These are phyloP conservation scores for Ceyx melanurus DNA, from an alignment of 2,113 vertebrate genomes.

Conservation along the genomic window DNA sequence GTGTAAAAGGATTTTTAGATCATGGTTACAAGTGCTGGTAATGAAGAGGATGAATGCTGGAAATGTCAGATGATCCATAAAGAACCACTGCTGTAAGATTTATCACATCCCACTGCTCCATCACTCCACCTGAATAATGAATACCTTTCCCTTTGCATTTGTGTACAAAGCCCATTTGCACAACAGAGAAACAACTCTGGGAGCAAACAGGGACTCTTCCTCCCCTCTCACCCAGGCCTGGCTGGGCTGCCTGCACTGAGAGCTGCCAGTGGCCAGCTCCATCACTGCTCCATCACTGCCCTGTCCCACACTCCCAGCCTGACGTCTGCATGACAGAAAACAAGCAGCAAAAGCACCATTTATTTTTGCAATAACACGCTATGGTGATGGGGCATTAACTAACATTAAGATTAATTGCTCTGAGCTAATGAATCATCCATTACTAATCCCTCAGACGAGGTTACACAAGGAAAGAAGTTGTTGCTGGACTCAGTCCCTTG, in stretches of 20 bases:
- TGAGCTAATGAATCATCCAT: conserved; percentile 59
- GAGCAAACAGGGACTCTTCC: background rate
- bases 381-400: conserved; percentile 37
- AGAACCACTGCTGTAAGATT: conserved; percentile 24
- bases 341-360: conserved; percentile 56
- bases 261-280: background rate
- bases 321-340: conserved; percentile 13
- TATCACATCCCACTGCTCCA: background rate
- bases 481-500: background rate
- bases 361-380: conserved; percentile 54
- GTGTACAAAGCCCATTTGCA: conserved; percentile 51
- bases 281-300: background rate
- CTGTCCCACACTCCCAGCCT: background rate
- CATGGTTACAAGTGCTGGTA: conserved; percentile 65
- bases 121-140: conserved; percentile 65
- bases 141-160: background rate
- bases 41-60: conserved; percentile 67
- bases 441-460: conserved; percentile 45
- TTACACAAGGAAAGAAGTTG: background rate
- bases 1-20: conserved; percentile 71
- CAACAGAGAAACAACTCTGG: conserved; percentile 20
- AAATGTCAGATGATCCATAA: conserved; percentile 71
- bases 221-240: background rate
- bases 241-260: background rate
- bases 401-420: conserved; percentile 63